phyloP scores from a whole-genome alignment of 2,797 vertebrate species.

The Malacoctenus gilli region DNA sequence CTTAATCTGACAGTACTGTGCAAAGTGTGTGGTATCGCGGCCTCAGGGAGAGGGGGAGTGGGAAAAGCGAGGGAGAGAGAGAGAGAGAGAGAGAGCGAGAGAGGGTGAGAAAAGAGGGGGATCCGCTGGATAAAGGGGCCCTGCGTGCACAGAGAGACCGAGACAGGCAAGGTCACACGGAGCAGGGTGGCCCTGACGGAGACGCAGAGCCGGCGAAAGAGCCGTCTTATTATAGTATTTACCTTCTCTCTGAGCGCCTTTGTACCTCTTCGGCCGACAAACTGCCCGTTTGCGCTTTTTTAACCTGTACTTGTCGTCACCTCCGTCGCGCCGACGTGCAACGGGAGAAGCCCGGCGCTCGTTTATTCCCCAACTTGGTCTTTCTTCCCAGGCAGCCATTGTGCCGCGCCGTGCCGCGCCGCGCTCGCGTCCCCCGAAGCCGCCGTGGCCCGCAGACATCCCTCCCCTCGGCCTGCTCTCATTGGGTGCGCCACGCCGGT shows the following conservation, averaged over 20 bases:
- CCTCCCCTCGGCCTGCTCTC: slow-evolving; percentile 55
- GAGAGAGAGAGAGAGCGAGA: slow-evolving; percentile 31
- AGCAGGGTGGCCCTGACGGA: slow-evolving; percentile 80
- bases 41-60: slow-evolving; percentile 68
- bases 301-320: slow-evolving; percentile 1
- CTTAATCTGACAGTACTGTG: slow-evolving; percentile 82
- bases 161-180: slow-evolving; percentile 83
- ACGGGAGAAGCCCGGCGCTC: slow-evolving; percentile 7
- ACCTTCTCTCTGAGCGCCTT: slow-evolving; percentile 37
- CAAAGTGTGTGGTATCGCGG: slow-evolving; percentile 83
- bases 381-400: slow-evolving; percentile 51
- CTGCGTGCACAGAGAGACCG: slow-evolving; percentile 70
- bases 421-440: slow-evolving; percentile 56
- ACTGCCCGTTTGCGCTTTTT: slow-evolving; percentile 12
- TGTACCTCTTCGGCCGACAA: slow-evolving; percentile 24
- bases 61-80: slow-evolving; percentile 36
- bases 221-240: slow-evolving; percentile 67
- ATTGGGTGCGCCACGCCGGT: slow-evolving; percentile 70
- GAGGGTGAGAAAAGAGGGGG: slow-evolving; percentile 58
- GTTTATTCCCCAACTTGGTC: slow-evolving; percentile 25
- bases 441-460: slow-evolving; percentile 66
- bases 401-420: slow-evolving; percentile 57
- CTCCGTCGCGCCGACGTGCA: slow-evolving; percentile 15
- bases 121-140: slow-evolving; percentile 77
- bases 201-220: slow-evolving; percentile 43